Evolutionary conservation across 2,888 invertebrate genomes (phyloP), one percentile per base, ranked within the genome.

Genomic region (Cartodere bifasciata): DNA sequence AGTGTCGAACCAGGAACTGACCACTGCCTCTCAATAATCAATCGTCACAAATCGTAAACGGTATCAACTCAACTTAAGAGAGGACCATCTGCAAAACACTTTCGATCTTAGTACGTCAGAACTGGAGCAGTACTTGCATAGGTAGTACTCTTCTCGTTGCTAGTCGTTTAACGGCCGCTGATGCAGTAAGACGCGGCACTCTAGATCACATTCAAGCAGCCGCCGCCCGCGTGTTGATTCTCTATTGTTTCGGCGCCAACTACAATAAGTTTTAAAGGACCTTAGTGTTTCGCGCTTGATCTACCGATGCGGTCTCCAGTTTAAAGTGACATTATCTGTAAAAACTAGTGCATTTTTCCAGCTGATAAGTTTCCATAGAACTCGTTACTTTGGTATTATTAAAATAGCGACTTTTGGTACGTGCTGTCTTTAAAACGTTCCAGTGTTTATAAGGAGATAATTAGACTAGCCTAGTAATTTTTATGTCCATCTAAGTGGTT

Each of bases 41-140:
- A 45, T 46, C 45, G 44, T 45, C 43, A 49, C 48, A 45, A 50
- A 48, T 49, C 47, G 49, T 42, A 52, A 54, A 54, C 50, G 48
- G 48, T 54, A 54, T 50, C 52, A 52, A 49, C 48, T 47, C 43
- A n/a, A n/a, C n/a, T n/a, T n/a, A n/a, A n/a, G n/a, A n/a, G n/a
- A 46, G 49, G 47, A 47, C 53, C 52, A 53, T 55, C 54, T 52
- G 50, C 48, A 45, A 48, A 56, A 55, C 56, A 56, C 56, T 56
- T 56, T 56, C 56, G 56, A 54, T 53, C 53, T 53, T 40, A 39
- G 46, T 47, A 43, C 48, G 43, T 45, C 46, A 49, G 46, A 55
- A 55, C 55, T 54, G 48, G 54, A 54, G 55, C 54, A 55, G 48
- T 54, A 49, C 51, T 52, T 50, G 44, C 53, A 50, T 50, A 51